Conservation (phyloP, 2,888 invertebrate species). For the Nemotelus pantherinus region DNA sequence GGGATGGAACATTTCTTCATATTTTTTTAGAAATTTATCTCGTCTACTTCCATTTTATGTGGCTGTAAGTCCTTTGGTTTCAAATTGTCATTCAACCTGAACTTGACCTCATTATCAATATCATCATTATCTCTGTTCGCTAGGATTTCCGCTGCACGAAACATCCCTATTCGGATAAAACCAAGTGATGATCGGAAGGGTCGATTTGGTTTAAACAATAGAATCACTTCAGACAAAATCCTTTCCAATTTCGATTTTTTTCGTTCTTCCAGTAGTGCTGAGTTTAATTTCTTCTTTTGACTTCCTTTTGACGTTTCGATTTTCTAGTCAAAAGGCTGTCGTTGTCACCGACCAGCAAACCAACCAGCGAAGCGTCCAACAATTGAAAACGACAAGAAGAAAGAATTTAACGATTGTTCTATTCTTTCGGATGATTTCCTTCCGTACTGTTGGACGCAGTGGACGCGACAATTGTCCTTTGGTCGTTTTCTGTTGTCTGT, state of each 20-base stretch:
- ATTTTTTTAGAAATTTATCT: too few relatives aligned
- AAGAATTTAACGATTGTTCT: conserved; percentile 6
- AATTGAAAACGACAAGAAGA: background rate
- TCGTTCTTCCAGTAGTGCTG: conserved; percentile 15
- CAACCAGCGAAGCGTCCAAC: too few relatives aligned
- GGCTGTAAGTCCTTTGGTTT: too few relatives aligned
- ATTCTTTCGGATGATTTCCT: conserved; percentile 29
- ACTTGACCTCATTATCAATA: conserved; percentile 22
- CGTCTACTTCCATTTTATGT: too few relatives aligned
- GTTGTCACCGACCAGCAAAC: too few relatives aligned
- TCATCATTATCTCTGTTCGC: too few relatives aligned
- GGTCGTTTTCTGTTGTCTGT: background rate
- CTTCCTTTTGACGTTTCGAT: background rate
- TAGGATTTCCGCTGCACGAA: too few relatives aligned
- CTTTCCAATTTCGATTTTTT: conserved; percentile 34
- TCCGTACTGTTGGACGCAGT: background rate
- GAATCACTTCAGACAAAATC: conserved; percentile 2
- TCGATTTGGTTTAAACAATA: conserved; percentile 29
- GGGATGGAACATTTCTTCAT: too few relatives aligned
- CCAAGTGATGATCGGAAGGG: conserved; percentile 16
- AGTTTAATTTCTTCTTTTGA: conserved; percentile 24
- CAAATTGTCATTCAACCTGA: background rate
- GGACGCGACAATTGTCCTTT: background rate
- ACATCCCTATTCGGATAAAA: too few relatives aligned
- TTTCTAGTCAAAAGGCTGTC: too few relatives aligned